Base-by-base conservation (phyloP, 2,888 invertebrate genomes). In the Lycaena phlaeas region DNA sequence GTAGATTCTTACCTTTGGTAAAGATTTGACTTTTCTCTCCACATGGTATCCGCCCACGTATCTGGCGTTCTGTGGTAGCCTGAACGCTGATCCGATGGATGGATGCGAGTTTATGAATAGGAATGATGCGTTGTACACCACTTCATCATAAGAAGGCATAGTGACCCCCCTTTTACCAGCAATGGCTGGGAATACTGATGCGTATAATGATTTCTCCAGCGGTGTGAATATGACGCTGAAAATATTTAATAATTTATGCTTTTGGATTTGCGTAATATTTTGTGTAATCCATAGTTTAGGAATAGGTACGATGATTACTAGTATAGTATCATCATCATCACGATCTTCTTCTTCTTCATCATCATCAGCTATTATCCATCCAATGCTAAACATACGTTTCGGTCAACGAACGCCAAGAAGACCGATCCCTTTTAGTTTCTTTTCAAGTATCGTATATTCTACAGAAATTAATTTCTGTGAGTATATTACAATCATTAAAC, bases 41-140 rank as follows among this genome's bases (percentile, higher is more conserved):
- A 75, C 68, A 41, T 76, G 73, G 6, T 64, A 64, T 2, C 76
- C 76, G 15, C 60, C 74, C 2, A 75, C 49, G 26, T 64, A 67
- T 38, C 64, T 65, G 31, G 62, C 60, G 44, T 64, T 66, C 34
- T 66, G 64, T 7, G 74, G 64, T 3, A 68, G 45, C 29, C 57
- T 54, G 26, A 56, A 58, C 7, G 61, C 46, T 4, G 50, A 45
- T 2, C 57, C 59, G n/a, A 59, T 48, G 6, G 71, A 57, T 14
- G 54, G 61, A 47, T 75, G 71, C 1, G 69, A 68, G 26, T 75
- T 74, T 1, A 64, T 51, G 1, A 76, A 45, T 36, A 73, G 45
- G 12, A 75, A 40, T 0, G 73, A 72, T 1, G 57, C 66, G 25
- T 70, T 75, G 41, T 57, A 65, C 2, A 57, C 44, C 0, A 59